Conservation (phyloP, 2,888 invertebrate genomes). For the Tipula confusa region DNA sequence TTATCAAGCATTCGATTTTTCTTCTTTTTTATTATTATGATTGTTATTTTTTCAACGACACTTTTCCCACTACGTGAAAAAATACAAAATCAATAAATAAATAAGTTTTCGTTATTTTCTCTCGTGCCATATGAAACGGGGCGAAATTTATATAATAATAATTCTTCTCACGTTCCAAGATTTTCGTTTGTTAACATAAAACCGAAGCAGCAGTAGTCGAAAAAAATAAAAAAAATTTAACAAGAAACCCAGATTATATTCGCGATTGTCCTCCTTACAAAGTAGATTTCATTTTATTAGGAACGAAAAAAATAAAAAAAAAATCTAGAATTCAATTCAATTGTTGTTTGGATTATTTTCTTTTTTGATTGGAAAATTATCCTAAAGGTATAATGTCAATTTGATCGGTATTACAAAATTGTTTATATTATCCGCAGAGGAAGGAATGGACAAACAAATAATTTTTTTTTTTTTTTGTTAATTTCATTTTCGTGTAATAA, state of each 20-base stretch:
- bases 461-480: too few species aligned
- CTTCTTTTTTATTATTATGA: conserved; percentile 8
- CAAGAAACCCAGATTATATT: background rate
- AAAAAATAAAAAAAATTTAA: background rate
- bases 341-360: background rate
- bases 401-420: conserved; percentile 5
- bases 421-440: background rate
- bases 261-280: conserved; percentile 16
- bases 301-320: background rate
- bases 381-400: background rate
- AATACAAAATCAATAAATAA: conserved; percentile 17
- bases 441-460: background rate
- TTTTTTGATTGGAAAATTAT: background rate
- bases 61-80: background rate
- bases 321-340: background rate
- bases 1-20: background rate
- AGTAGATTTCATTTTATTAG: background rate
- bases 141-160: background rate
- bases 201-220: background rate
- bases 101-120: background rate
- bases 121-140: background rate
- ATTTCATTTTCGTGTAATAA: background rate
- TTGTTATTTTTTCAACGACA: background rate
- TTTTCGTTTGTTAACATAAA: background rate
- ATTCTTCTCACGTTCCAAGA: background rate